Evolutionary conservation across 2,797 vertebrate species (phyloP).

Genomic region (Sciaenops ocellatus): DNA sequence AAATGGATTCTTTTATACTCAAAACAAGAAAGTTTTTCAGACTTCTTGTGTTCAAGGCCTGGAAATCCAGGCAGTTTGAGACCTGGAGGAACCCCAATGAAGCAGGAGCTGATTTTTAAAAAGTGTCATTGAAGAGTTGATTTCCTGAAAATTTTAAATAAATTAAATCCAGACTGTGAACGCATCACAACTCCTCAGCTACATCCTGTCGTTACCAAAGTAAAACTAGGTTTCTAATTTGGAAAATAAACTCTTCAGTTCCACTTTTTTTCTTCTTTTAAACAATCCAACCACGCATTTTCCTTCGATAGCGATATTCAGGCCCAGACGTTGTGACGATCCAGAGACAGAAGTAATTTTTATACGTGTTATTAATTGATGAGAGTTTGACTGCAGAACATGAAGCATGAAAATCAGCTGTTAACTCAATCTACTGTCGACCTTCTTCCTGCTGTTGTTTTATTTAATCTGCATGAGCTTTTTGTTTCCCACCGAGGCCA

Average conservation of each 20-base stretch:
- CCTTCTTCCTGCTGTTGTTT: not conserved
- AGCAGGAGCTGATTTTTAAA: not conserved
- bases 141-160: not conserved
- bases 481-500: constrained; percentile 16
- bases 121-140: not conserved
- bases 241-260: constrained; percentile 15
- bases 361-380: not conserved
- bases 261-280: not conserved
- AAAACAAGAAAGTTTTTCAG: not conserved
- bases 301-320: not conserved
- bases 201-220: constrained; percentile 60
- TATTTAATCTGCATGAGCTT: constrained; percentile 39
- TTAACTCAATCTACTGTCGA: constrained; percentile 5
- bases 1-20: constrained; percentile 40
- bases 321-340: not conserved
- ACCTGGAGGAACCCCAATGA: not conserved
- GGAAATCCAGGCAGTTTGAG: not conserved
- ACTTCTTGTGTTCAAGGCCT: not conserved
- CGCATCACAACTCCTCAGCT: constrained; percentile 4
- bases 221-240: constrained; percentile 7
- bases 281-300: not conserved
- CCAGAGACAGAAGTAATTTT: not conserved
- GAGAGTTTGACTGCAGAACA: constrained; percentile 22
- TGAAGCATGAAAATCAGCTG: constrained; percentile 41
- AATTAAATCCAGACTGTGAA: constrained; percentile 30